A percentile compares a stretch with the other conserved stretches of the same genome.
These are phyloP conservation scores for Poeciliopsis occidentalis DNA, from an alignment of 2,113 vertebrate genomes.

Conservation along the genomic window DNA sequence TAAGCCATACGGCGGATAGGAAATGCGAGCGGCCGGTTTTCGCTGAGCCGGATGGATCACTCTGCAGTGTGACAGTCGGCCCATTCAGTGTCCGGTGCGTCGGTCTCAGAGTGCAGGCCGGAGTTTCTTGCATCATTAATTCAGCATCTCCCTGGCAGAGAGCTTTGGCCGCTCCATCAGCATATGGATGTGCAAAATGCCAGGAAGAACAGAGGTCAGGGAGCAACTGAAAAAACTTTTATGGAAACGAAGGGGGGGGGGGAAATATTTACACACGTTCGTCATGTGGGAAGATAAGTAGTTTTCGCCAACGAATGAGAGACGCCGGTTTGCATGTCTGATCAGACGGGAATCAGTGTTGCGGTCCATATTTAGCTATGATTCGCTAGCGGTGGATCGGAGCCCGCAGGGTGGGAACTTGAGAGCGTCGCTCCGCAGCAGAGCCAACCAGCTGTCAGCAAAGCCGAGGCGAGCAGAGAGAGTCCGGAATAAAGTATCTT, in stretches of 20 bases:
- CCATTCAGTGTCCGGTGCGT: conserved; percentile 43
- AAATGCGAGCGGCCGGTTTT: conserved; percentile 34
- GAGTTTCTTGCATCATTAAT: conserved; percentile 70
- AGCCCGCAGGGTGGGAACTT: conserved; percentile 31
- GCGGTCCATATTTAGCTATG: conserved; percentile 39
- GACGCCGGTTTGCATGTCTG: not conserved
- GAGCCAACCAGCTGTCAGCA: conserved; percentile 59
- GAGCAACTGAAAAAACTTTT: conserved; percentile 33
- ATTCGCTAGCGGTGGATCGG: conserved; percentile 36
- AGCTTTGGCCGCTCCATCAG: conserved; percentile 48
- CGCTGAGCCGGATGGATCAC: conserved; percentile 34
- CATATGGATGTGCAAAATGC: conserved; percentile 47
- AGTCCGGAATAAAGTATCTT: not conserved
- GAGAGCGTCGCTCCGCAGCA: conserved; percentile 34
- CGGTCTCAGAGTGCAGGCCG: conserved; percentile 41
- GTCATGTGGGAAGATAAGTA: not conserved
- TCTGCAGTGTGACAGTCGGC: conserved; percentile 44
- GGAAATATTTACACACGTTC: not conserved
- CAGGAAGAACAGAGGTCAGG: conserved; percentile 53
- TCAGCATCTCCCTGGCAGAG: conserved; percentile 50
- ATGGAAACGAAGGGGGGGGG: not conserved
- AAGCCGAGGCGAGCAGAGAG: conserved; percentile 59
- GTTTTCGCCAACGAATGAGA: conserved; percentile 9
- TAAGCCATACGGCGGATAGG: conserved; percentile 63
- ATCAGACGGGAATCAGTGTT: conserved; percentile 48